Evolutionary conservation across 2,113 vertebrate genomes (phyloP).

Genomic region (Diadophis punctatus): DNA sequence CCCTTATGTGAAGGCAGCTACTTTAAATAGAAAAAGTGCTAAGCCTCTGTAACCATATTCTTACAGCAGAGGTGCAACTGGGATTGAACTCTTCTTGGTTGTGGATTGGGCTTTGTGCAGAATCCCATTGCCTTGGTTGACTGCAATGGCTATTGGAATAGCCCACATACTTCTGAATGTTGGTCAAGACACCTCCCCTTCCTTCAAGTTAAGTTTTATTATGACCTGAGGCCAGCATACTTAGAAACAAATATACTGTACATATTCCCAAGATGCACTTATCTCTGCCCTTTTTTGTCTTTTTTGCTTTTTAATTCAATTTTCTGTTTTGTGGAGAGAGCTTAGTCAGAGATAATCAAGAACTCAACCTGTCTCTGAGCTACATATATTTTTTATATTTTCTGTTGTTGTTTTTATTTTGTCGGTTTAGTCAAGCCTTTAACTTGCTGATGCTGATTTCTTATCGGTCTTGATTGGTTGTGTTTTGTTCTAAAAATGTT

Average conservation of each 20-base stretch:
- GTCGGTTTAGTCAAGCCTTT: not conserved
- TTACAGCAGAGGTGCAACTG: not conserved
- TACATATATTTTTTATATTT: not conserved
- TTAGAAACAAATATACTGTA: not conserved
- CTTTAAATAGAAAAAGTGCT: not conserved
- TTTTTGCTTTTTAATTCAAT: not conserved
- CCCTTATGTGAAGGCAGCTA: not conserved
- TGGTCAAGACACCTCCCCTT: not conserved
- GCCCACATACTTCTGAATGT: not conserved
- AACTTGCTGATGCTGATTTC: not conserved
- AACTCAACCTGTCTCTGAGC: not conserved
- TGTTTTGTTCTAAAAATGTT: not conserved
- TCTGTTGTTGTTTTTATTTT: not conserved
- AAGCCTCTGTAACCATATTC: not conserved
- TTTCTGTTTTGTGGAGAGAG: not conserved
- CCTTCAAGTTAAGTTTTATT: not conserved
- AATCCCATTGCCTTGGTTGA: not conserved
- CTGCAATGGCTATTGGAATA: not conserved
- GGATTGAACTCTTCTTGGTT: not conserved
- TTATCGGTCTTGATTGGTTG: not conserved
- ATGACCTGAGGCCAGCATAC: not conserved
- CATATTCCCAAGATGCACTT: not conserved
- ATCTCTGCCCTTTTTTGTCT: not conserved
- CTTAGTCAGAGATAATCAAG: not conserved
- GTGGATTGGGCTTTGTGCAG: not conserved